These are phyloP conservation scores for Pipa parva DNA, from an alignment of 2,113 vertebrate genomes.

Conservation along the genomic window DNA sequence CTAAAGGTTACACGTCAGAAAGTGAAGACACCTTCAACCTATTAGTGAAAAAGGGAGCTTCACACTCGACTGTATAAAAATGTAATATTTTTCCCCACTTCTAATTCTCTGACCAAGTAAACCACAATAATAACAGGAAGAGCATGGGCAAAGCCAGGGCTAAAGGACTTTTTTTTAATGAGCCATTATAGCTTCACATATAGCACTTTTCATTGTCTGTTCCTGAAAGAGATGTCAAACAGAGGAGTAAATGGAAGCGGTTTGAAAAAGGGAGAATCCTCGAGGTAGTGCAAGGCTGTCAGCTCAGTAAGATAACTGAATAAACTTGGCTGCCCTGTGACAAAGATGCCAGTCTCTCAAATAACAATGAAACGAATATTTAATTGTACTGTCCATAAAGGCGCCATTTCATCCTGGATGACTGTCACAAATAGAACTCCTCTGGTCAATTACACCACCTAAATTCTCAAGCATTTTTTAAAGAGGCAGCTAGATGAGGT, in stretches of 20 bases:
- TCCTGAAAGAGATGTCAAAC: constrained; percentile 57
- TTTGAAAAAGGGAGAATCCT: constrained; percentile 49
- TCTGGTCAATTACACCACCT: background rate
- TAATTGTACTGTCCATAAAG: constrained; percentile 48
- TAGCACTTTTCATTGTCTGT: constrained; percentile 45
- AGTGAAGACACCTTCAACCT: background rate
- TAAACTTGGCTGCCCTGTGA: constrained; percentile 45
- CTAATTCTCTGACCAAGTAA: constrained; percentile 49
- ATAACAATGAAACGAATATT: constrained; percentile 40
- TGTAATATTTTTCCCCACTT: constrained; percentile 46
- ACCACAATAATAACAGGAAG: constrained; percentile 50
- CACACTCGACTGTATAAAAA: constrained; percentile 48
- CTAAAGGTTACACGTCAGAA: background rate
- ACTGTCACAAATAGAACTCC: constrained; percentile 18
- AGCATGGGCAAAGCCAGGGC: constrained; percentile 44
- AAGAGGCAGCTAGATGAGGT: too few relatives aligned
- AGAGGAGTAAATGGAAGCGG: constrained; percentile 50
- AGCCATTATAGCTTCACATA: constrained; percentile 58
- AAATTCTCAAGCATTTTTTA: background rate
- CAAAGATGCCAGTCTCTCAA: constrained; percentile 56
- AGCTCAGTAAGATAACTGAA: constrained; percentile 47
- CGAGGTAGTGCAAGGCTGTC: constrained; percentile 53
- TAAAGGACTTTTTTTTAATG: constrained; percentile 58
- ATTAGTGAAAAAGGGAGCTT: constrained; percentile 2
- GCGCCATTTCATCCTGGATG: constrained; percentile 43